These are phyloP conservation scores for Cyclargus thomasi DNA, from an alignment of 1,140 invertebrate species.

Conservation along the genomic window DNA sequence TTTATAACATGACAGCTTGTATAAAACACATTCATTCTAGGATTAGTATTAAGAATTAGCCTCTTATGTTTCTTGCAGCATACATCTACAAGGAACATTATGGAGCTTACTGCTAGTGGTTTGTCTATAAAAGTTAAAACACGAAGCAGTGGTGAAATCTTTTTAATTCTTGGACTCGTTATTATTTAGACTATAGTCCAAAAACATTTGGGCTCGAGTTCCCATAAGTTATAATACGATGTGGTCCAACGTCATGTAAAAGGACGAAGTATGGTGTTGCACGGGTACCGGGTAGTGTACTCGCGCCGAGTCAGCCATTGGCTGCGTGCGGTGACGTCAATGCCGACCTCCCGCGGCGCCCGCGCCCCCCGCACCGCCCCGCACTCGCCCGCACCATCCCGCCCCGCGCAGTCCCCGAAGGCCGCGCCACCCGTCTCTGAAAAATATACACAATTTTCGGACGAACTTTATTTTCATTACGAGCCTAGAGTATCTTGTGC, in stretches of 20 bases:
- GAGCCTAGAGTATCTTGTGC: neutral
- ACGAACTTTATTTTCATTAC: conserved; percentile 33
- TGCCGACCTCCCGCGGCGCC: conserved; percentile 55
- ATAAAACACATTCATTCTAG: no score
- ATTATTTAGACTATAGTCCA: no score
- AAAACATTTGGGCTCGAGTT: no score
- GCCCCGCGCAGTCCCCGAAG: conserved; percentile 38
- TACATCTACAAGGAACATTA: no score
- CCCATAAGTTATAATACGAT: conserved; percentile 5
- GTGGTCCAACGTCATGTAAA: neutral
- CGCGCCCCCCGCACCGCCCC: conserved; percentile 35
- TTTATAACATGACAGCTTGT: no score
- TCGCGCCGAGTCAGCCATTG: conserved; percentile 43
- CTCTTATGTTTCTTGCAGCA: no score
- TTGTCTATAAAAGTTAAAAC: no score
- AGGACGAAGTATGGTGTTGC: conserved; percentile 2
- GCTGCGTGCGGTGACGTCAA: conserved; percentile 62
- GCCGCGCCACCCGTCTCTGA: conserved; percentile 51
- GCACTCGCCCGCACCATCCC: conserved; percentile 30
- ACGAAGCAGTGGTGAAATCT: no score
- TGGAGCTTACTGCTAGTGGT: no score
- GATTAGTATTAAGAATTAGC: no score
- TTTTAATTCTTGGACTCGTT: no score
- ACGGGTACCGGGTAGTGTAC: neutral
- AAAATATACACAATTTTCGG: conserved; percentile 66